Evolutionary conservation across 2,797 vertebrate genomes (phyloP).

Genomic region (Amniataba percoides): DNA sequence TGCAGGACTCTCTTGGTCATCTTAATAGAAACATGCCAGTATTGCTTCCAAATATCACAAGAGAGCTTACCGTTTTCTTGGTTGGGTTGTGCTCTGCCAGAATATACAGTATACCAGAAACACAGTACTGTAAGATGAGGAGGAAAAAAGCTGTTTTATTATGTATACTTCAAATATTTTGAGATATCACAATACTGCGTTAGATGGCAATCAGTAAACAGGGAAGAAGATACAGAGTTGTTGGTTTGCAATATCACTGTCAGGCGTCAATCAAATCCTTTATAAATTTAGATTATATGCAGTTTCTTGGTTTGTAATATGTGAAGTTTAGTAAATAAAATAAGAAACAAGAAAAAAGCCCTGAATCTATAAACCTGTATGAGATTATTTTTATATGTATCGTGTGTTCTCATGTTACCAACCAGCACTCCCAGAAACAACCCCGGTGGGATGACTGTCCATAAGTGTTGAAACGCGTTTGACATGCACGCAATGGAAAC

Average conservation of each 20-base stretch:
- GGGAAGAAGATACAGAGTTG: not conserved
- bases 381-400: not conserved
- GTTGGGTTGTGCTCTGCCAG: slow-evolving; percentile 75
- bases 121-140: slow-evolving; percentile 67
- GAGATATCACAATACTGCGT: not conserved
- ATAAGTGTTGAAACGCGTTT: rapidly evolving
- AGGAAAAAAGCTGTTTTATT: not conserved
- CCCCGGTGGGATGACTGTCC: not conserved
- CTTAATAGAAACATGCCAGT: not conserved
- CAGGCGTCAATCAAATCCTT: too few relatives aligned
- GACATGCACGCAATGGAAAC: slow-evolving; percentile 8
- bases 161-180: not conserved
- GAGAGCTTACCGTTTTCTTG: slow-evolving; percentile 81
- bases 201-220: not conserved
- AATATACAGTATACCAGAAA: slow-evolving; percentile 79
- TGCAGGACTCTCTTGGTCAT: not conserved
- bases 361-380: not conserved
- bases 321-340: not conserved
- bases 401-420: slow-evolving; percentile 24
- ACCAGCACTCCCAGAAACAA: slow-evolving; percentile 75
- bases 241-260: not conserved
- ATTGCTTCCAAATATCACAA: not conserved
- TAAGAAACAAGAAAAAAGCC: not conserved
- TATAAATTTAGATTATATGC: not conserved
- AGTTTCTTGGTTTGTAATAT: not conserved